These are phyloP conservation scores for Sclerurus mexicanus DNA, from an alignment of 2,113 vertebrate genomes.

Conservation along the genomic window DNA sequence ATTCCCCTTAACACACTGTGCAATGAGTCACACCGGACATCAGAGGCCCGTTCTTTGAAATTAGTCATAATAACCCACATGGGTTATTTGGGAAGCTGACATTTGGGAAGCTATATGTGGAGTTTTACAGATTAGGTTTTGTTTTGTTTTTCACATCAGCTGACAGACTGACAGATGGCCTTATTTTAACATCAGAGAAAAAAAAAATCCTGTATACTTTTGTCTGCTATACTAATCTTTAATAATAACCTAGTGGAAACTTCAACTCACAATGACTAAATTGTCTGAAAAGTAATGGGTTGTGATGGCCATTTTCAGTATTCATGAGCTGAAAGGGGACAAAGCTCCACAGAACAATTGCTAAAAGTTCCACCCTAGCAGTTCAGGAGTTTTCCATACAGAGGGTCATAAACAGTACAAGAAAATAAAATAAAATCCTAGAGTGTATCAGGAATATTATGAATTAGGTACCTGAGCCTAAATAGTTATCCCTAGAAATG, in stretches of 20 bases:
- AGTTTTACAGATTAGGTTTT: neutral
- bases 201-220: neutral
- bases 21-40: neutral
- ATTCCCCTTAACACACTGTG: neutral
- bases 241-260: neutral
- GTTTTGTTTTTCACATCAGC: neutral
- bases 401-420: neutral
- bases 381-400: neutral
- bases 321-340: neutral
- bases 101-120: neutral
- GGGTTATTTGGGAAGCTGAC: too few species aligned
- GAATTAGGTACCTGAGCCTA: neutral
- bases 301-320: neutral
- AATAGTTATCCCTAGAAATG: neutral
- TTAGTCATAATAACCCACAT: neutral
- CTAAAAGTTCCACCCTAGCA: neutral
- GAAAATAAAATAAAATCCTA: neutral
- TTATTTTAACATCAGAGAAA: neutral
- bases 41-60: neutral
- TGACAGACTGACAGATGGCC: neutral
- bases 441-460: neutral
- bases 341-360: neutral
- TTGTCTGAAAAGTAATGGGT: neutral
- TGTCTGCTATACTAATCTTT: neutral
- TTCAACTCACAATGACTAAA: neutral